Evolutionary conservation across 2,888 invertebrate species (phyloP).

Genomic region (Thereva nobilitata): DNA sequence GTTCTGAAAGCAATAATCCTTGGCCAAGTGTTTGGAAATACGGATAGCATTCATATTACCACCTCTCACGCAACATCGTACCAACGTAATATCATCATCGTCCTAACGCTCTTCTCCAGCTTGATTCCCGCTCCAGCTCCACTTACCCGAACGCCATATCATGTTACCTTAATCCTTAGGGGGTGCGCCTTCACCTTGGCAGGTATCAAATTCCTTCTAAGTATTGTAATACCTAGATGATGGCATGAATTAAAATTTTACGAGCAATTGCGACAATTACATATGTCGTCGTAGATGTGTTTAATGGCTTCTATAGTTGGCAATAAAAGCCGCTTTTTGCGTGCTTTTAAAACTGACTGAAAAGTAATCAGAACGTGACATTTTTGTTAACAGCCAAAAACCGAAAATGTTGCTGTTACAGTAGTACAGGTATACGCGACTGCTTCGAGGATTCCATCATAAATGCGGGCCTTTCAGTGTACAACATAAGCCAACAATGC

Average conservation of each 20-base stretch:
- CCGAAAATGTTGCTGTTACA: too few relatives aligned
- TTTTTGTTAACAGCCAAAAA: slow-evolving; percentile 15
- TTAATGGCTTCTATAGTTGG: slow-evolving; percentile 1
- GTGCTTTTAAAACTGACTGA: slow-evolving; percentile 15
- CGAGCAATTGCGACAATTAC: slow-evolving; percentile 31
- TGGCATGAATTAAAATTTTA: slow-evolving; percentile 32
- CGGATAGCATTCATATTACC: slow-evolving; percentile 5
- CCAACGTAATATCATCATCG: background rate
- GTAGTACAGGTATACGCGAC: too few relatives aligned
- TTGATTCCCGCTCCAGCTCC: slow-evolving; percentile 11
- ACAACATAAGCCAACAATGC: too few relatives aligned
- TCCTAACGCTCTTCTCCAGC: background rate
- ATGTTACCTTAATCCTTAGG: too few relatives aligned
- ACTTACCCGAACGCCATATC: background rate
- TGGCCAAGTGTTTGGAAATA: background rate
- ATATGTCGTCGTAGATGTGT: slow-evolving; percentile 16
- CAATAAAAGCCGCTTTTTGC: slow-evolving; percentile 8
- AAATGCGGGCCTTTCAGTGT: too few relatives aligned
- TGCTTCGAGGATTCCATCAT: too few relatives aligned
- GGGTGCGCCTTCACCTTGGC: background rate
- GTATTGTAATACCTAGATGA: slow-evolving; percentile 13
- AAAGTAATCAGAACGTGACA: slow-evolving; percentile 30
- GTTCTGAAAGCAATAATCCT: slow-evolving; percentile 11
- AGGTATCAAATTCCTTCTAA: slow-evolving; percentile 6
- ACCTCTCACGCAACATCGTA: slow-evolving; percentile 8